phyloP scores from a whole-genome alignment of 23 tunicate species.

The Ciona savignyi region DNA sequence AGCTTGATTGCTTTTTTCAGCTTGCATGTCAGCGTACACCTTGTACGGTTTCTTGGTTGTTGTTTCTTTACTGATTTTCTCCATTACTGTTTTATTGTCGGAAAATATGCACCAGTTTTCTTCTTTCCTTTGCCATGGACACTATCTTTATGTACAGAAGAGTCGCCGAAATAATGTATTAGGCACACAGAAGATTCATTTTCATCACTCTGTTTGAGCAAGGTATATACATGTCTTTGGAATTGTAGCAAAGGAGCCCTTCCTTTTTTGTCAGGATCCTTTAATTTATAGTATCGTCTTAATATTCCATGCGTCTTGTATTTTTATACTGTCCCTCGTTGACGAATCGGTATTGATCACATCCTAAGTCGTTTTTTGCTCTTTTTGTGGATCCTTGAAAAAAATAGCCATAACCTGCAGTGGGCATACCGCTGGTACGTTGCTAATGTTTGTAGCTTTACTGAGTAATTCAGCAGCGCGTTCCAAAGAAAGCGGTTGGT shows the following conservation, averaged over 20 bases:
- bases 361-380: conserved; percentile 9
- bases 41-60: conserved; percentile 3
- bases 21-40: background rate
- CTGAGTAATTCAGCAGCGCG: too few relatives aligned
- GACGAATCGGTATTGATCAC: conserved; percentile 17
- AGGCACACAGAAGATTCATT: conserved; percentile 6
- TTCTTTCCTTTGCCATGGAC: conserved; percentile 8
- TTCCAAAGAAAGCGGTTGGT: too few relatives aligned
- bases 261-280: background rate
- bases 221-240: conserved; percentile 8
- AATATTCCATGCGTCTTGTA: conserved; percentile 2
- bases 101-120: conserved; percentile 17
- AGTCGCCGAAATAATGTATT: conserved; percentile 15
- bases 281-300: conserved; percentile 10
- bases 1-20: background rate
- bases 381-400: too few relatives aligned
- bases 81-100: too few relatives aligned
- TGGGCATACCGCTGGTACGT: too few relatives aligned
- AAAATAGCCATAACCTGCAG: too few relatives aligned
- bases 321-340: conserved; percentile 4
- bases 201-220: background rate
- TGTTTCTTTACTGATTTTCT: too few relatives aligned
- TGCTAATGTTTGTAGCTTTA: too few relatives aligned
- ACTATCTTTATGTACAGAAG: background rate
- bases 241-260: conserved; percentile 3